These are phyloP conservation scores for Leucosticte australis DNA, from an alignment of 2,113 vertebrate genomes.

Conservation along the genomic window DNA sequence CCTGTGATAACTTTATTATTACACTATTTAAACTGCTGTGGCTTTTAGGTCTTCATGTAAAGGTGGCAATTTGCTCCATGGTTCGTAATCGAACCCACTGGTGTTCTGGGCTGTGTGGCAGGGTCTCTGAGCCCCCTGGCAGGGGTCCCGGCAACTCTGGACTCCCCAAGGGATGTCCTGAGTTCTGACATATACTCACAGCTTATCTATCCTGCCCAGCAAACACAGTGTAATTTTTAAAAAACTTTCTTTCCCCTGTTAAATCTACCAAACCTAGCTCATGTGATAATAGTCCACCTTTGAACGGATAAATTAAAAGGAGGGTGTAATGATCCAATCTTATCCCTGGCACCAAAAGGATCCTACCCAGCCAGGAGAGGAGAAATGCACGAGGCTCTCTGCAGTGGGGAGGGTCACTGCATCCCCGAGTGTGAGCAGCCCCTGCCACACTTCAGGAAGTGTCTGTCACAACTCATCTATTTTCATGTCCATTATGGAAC, in stretches of 20 bases:
- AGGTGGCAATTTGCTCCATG: too few species aligned
- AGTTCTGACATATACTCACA: background rate
- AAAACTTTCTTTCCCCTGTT: background rate
- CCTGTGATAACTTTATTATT: too few species aligned
- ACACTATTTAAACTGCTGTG: too few species aligned
- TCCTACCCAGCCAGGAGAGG: background rate
- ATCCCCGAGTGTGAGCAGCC: conserved; percentile 12
- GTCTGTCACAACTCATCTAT: conserved; percentile 76
- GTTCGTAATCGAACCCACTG: too few species aligned
- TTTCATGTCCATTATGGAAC: conserved; percentile 69
- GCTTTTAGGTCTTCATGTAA: too few species aligned
- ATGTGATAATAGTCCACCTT: background rate
- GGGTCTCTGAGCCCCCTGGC: too few species aligned
- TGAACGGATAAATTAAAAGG: background rate
- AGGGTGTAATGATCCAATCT: background rate
- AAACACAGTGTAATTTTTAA: background rate
- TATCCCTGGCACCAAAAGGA: background rate
- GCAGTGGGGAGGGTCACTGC: background rate
- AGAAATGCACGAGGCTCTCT: background rate
- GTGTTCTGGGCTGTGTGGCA: too few species aligned
- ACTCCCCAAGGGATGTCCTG: too few species aligned
- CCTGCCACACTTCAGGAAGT: conserved; percentile 70
- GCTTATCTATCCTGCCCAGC: background rate
- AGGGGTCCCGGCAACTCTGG: too few species aligned
- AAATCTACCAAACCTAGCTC: background rate